Evolutionary conservation across 2,113 vertebrate species (phyloP), one percentile per base, ranked within the genome.

Genomic region (Myocastor coypus): DNA sequence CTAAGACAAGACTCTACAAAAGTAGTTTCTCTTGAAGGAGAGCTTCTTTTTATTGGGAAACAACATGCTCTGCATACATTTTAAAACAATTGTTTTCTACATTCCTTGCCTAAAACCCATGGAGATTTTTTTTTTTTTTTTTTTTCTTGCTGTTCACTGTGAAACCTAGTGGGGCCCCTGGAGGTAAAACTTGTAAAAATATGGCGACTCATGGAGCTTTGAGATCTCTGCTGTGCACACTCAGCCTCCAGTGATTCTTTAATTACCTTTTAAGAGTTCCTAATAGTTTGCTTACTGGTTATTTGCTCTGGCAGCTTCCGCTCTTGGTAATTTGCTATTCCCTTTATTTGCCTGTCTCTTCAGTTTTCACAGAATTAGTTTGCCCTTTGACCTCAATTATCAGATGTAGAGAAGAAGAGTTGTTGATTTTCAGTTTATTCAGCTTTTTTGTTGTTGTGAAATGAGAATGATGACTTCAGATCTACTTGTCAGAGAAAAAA

Each of bases 361-460:
- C 87, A 85, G 40, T 94, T 91, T 69, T 24, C 63, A 52, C 50
- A 91, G 34, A 69, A 91, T n/a, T 83, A 26, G 37, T 59, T 93
- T 93, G 61, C 24, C 32, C 57, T 73, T 90, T 85, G 68, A 92
- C 59, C 50, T 88, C 61, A 83, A 83, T 83, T 83, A 78, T 89
- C 32, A 87, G 34, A 57, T 87, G 2, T 66, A 75, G 83, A 37
- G 57, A 42, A 66, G 66, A 87, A 42, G 22, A 66, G 57, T 42
- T n/a, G 28, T n/a, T 92, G 61, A 61, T 57, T 90, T 88, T 92
- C 37, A 83, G 32, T 83, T 95, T 83, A 88, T 40, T 92, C 59
- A 50, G 46, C 30, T 61, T 55, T 50, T 80, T 61, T 86, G 34
- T 68, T 77, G 4, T 59, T 68, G 17, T 68, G 26, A 77, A 14